Evolutionary conservation across 2,797 vertebrate genomes (phyloP).

Genomic region (Anguilla megastoma): DNA sequence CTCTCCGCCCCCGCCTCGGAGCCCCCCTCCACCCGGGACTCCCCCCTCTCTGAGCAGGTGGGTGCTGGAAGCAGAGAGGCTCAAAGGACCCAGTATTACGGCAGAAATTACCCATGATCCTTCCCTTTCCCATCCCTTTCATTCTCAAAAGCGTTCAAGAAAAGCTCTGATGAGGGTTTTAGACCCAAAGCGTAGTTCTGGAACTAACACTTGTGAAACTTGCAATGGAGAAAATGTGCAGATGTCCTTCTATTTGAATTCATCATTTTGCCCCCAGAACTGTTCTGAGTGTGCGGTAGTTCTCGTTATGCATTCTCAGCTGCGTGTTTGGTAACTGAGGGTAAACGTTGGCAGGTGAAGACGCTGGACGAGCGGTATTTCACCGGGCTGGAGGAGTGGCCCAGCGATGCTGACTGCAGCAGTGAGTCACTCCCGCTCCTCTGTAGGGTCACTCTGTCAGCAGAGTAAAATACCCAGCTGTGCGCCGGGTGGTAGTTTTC

Average conservation of each 20-base stretch:
- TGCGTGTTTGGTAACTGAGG: background rate
- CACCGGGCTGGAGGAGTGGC: slow-evolving; percentile 67
- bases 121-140: background rate
- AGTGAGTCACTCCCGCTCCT: slow-evolving; percentile 72
- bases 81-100: background rate
- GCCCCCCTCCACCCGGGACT: slow-evolving; percentile 71
- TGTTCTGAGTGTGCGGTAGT: no score
- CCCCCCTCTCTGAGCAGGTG: slow-evolving; percentile 67
- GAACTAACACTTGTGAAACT: no score
- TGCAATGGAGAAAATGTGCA: no score
- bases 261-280: no score
- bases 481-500: background rate
- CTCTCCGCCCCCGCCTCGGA: slow-evolving; percentile 65
- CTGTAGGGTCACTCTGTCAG: background rate
- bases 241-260: no score
- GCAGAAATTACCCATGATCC: background rate
- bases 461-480: background rate
- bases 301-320: background rate
- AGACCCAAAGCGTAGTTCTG: no score
- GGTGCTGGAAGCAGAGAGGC: background rate
- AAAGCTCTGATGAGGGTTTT: no score
- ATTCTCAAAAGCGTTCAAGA: no score
- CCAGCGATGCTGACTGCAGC: slow-evolving; percentile 75
- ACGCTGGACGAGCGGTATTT: slow-evolving; percentile 74
- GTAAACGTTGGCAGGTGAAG: slow-evolving; percentile 61